These are phyloP conservation scores for Ptycholaimellus sp. DNA, from an alignment of 2,888 invertebrate species.

Conservation along the genomic window DNA sequence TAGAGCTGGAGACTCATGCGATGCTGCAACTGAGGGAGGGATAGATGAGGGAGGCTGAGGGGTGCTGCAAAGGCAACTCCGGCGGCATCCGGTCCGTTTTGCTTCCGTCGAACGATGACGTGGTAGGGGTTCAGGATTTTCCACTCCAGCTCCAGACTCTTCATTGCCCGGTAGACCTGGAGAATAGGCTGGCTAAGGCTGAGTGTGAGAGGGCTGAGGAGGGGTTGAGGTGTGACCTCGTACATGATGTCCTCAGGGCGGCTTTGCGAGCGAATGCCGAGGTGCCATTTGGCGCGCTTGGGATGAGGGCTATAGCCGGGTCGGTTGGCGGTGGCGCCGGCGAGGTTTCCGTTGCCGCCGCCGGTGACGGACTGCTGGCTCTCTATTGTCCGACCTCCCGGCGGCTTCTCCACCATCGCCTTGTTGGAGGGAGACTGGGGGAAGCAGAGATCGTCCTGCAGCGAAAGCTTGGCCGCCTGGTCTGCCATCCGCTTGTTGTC, in stretches of 20 bases:
- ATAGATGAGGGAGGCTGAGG: neutral
- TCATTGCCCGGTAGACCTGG: slow-evolving; percentile 98
- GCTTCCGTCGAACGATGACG: slow-evolving; percentile 72
- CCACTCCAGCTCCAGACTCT: slow-evolving; percentile 92
- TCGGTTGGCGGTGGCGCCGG: slow-evolving; percentile 6
- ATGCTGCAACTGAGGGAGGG: slow-evolving; percentile 17
- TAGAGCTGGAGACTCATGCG: slow-evolving; percentile 97
- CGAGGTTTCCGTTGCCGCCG: slow-evolving; percentile 7
- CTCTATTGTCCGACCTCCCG: no score
- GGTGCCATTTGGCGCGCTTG: slow-evolving; percentile 91
- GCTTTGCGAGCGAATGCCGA: slow-evolving; percentile 88
- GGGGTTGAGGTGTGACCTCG: no score
- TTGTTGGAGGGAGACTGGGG: no score
- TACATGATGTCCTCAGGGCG: slow-evolving; percentile 99
- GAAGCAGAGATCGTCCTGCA: no score
- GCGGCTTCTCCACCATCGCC: no score
- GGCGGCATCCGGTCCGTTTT: no score
- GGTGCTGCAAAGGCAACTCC: neutral
- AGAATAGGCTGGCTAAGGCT: no score
- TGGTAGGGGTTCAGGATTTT: slow-evolving; percentile 89
- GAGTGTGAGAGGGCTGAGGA: no score
- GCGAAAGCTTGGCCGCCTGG: slow-evolving; percentile 28
- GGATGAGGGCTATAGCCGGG: slow-evolving; percentile 28
- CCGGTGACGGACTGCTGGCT: neutral
- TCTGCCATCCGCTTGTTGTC: slow-evolving; percentile 86